Conservation (phyloP, 2,113 vertebrate species). For the Podocnemis expansa region DNA sequence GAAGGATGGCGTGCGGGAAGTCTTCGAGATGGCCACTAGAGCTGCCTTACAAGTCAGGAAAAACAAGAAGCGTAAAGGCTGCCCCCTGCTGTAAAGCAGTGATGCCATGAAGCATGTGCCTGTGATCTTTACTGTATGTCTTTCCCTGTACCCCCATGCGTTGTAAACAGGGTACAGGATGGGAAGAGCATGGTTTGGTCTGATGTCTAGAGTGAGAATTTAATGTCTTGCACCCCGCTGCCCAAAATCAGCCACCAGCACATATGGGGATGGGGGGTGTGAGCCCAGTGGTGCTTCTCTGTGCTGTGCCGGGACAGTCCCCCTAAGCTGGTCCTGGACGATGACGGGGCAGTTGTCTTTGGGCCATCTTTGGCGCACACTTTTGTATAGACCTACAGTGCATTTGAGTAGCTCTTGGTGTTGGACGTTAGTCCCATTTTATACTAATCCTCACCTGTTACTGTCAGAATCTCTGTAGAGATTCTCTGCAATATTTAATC, state of each 20-base stretch:
- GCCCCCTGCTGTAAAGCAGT: conserved; percentile 86
- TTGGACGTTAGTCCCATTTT: not conserved
- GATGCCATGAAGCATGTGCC: not conserved
- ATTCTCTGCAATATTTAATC: not conserved
- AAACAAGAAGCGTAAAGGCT: conserved; percentile 88
- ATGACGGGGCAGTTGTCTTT: not conserved
- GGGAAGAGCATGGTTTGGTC: not conserved
- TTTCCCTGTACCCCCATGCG: not conserved
- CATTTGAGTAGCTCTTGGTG: not conserved
- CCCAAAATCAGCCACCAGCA: not conserved
- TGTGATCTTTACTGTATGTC: not conserved
- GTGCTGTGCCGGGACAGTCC: not conserved
- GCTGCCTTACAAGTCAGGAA: conserved; percentile 96
- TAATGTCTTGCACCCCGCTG: not conserved
- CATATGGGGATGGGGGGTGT: too few species aligned
- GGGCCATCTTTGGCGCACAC: not conserved
- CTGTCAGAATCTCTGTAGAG: not conserved
- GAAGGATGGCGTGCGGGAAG: conserved; percentile 96
- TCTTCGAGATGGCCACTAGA: conserved; percentile 98
- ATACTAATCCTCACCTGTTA: not conserved
- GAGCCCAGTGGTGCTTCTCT: not conserved
- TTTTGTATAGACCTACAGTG: rapidly evolving
- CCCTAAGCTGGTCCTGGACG: not conserved
- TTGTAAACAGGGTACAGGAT: not conserved
- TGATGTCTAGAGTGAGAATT: not conserved